phyloP scores from a whole-genome alignment of 2,113 vertebrate genomes.

The Martes martes region DNA sequence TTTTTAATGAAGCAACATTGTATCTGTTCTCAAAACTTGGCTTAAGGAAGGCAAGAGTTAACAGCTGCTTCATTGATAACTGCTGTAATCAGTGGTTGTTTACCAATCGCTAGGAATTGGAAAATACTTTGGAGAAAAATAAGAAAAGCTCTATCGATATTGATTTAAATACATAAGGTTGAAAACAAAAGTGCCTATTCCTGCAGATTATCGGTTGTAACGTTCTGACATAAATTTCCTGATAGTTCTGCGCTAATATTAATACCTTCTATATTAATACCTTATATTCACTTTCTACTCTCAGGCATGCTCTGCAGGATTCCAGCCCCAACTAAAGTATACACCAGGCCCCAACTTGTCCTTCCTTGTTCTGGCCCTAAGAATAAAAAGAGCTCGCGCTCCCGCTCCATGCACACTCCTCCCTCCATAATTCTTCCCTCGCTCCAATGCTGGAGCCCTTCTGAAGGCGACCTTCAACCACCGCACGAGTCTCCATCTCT shows the following conservation, averaged over 20 bases:
- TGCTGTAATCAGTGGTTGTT: neutral
- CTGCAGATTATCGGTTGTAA: neutral
- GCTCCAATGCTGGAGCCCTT: neutral
- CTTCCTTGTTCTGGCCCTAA: neutral
- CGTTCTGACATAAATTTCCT: neutral
- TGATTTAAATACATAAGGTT: neutral
- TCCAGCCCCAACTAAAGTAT: neutral
- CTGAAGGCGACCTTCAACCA: neutral
- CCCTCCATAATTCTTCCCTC: neutral
- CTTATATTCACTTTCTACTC: neutral
- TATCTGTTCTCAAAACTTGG: neutral
- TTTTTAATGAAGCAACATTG: conserved; percentile 12
- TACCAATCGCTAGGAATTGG: neutral
- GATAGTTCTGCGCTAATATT: neutral
- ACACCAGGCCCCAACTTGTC: neutral
- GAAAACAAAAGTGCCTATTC: neutral
- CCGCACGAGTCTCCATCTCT: neutral
- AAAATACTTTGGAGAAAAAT: neutral
- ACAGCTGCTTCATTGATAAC: neutral
- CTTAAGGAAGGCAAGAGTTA: neutral
- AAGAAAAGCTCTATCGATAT: neutral
- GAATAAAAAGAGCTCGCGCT: neutral
- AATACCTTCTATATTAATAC: neutral
- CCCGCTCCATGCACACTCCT: neutral
- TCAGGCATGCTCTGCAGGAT: neutral